Conservation (phyloP, 2,113 vertebrate genomes). For the Megaleporinus macrocephalus region DNA sequence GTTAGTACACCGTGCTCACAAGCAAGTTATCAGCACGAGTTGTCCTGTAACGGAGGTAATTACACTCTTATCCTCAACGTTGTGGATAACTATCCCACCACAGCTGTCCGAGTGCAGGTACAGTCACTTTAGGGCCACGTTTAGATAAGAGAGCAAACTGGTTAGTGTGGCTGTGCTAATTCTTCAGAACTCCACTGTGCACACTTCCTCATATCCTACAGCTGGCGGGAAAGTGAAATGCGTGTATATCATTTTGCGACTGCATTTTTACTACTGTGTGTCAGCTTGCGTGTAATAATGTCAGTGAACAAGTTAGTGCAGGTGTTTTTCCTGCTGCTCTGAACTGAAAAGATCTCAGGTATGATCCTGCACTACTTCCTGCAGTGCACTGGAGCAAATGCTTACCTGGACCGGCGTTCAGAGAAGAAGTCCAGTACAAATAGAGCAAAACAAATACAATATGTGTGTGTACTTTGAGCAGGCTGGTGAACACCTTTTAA, state of each 20-base stretch:
- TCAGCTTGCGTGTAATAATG: constrained; percentile 25
- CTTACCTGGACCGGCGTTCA: not conserved
- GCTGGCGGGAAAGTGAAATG: not conserved
- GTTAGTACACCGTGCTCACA: no score
- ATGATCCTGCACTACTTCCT: not conserved
- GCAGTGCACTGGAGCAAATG: not conserved
- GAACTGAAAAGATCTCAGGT: not conserved
- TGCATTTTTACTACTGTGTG: constrained; percentile 12
- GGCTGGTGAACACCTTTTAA: no score
- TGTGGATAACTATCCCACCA: not conserved
- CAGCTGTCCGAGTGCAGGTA: not conserved
- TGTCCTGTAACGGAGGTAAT: no score
- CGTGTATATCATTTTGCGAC: not conserved
- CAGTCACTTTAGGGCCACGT: not conserved
- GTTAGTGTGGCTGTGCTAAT: not conserved
- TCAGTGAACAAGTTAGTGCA: constrained; percentile 10
- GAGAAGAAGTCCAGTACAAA: no score
- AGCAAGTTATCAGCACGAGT: no score
- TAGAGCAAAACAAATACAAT: no score
- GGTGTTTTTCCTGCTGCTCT: constrained; percentile 29
- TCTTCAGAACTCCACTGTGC: not conserved
- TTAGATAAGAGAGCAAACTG: not conserved
- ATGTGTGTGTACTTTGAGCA: no score
- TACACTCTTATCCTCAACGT: not conserved
- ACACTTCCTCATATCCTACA: not conserved